A percentile compares a stretch with the other conserved stretches of the same genome.
Evolutionary conservation across 23 tunicate genomes (phyloP).

Genomic region (Halocynthia aurantium): DNA sequence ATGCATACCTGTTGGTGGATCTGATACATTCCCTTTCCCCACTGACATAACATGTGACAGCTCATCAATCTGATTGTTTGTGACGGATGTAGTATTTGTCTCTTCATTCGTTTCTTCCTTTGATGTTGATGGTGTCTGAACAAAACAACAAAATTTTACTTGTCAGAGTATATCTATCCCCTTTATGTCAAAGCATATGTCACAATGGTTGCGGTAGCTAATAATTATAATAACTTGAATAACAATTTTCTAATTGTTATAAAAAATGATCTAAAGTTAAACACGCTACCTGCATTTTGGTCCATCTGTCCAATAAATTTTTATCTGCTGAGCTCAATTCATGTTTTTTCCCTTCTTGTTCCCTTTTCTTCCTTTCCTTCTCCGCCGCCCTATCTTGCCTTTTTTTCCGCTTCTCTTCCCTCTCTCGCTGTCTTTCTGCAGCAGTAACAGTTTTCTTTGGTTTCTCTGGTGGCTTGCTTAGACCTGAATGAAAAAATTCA

Average conservation of each 20-base stretch:
- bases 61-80: too few relatives aligned
- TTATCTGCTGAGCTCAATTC: conserved; percentile 57
- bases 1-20: too few relatives aligned
- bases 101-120: too few relatives aligned
- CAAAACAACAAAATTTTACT: too few relatives aligned
- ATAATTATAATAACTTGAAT: too few relatives aligned
- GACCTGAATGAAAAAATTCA: conserved; percentile 33
- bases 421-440: conserved; percentile 85
- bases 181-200: too few relatives aligned
- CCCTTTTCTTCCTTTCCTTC: conserved; percentile 65
- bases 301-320: conserved; percentile 71
- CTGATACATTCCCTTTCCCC: too few relatives aligned
- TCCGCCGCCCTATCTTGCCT: conserved; percentile 69
- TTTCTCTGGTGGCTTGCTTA: conserved; percentile 73
- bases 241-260: neutral
- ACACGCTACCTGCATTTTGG: conserved; percentile 67
- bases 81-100: too few relatives aligned
- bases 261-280: neutral
- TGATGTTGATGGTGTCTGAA: too few relatives aligned
- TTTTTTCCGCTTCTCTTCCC: conserved; percentile 87
- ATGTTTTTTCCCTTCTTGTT: conserved; percentile 46
- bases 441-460: conserved; percentile 81
- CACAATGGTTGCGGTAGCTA: too few relatives aligned
- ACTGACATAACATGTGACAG: too few relatives aligned
- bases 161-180: too few relatives aligned